Percentiles rank a stretch among this genome's conserved stretches.
Evolutionary conservation across 2,888 invertebrate species (phyloP).

Genomic region (Mesorhabditis belari): DNA sequence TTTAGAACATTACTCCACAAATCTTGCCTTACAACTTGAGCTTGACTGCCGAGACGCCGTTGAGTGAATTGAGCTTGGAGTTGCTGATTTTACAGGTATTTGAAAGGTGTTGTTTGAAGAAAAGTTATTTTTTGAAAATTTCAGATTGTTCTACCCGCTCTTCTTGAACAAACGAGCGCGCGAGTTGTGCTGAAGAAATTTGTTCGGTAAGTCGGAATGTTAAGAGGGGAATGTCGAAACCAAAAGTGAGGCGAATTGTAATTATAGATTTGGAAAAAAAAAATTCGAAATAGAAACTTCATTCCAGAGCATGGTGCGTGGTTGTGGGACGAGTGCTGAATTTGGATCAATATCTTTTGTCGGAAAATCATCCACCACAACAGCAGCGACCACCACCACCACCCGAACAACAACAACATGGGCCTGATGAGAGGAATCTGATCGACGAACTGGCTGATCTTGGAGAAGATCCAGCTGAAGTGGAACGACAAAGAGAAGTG

Average conservation of each 20-base stretch:
- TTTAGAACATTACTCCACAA: conserved; percentile 66
- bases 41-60: conserved; percentile 61
- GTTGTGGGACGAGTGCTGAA: conserved; percentile 51
- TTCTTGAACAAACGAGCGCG: conserved; percentile 91
- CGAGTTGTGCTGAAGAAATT: conserved; percentile 78
- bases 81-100: conserved; percentile 66
- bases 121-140: no score
- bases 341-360: conserved; percentile 41
- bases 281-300: not conserved
- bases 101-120: not conserved
- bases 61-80: conserved; percentile 88
- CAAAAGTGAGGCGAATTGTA: no score
- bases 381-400: conserved; percentile 7
- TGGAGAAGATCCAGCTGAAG: no score
- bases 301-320: conserved; percentile 17
- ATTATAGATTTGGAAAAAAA: not conserved
- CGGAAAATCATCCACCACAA: conserved; percentile 10
- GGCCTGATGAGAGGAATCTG: not conserved
- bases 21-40: conserved; percentile 91
- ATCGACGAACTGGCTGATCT: no score
- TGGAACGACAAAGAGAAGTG: no score
- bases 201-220: not conserved
- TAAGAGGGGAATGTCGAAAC: no score
- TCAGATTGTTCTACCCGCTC: conserved; percentile 79
- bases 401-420: conserved; percentile 7